A percentile compares a stretch with the other conserved stretches of the same genome.
These are phyloP conservation scores for Ophonus ardosiacus DNA, from an alignment of 2,888 invertebrate genomes.

Conservation along the genomic window DNA sequence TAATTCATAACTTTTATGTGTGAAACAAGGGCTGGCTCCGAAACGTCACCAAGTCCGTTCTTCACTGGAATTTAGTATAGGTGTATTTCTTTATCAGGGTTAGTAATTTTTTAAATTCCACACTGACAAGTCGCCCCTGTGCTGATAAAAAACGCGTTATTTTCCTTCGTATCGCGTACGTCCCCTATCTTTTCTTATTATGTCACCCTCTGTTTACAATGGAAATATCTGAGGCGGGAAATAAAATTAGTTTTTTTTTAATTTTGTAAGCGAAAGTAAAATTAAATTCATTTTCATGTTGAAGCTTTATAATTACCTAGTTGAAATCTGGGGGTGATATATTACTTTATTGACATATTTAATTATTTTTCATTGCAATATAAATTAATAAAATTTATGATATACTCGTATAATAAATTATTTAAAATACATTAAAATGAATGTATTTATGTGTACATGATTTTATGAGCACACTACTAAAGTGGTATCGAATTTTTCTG, in stretches of 20 bases:
- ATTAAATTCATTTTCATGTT: conserved; percentile 14
- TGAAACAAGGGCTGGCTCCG: too few relatives aligned
- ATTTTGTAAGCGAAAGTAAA: not conserved
- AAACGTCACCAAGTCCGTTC: too few relatives aligned
- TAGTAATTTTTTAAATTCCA: not conserved
- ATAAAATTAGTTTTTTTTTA: conserved; percentile 26
- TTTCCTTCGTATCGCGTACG: not conserved
- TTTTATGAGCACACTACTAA: too few relatives aligned
- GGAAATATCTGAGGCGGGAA: conserved; percentile 6
- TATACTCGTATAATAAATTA: not conserved
- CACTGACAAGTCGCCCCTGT: not conserved
- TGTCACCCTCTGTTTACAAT: conserved; percentile 21
- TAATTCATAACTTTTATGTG: too few relatives aligned
- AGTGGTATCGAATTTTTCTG: too few relatives aligned
- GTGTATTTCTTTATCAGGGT: too few relatives aligned
- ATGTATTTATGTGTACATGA: too few relatives aligned
- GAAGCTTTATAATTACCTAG: not conserved
- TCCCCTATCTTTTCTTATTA: not conserved
- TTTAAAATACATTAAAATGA: not conserved
- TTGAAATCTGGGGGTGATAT: not conserved
- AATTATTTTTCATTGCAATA: not conserved
- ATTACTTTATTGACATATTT: not conserved
- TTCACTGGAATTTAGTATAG: too few relatives aligned
- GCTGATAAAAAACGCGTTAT: not conserved
- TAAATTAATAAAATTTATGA: not conserved